phyloP scores from a whole-genome alignment of 2,797 vertebrate species.

The Enteromius fasciolatus region DNA sequence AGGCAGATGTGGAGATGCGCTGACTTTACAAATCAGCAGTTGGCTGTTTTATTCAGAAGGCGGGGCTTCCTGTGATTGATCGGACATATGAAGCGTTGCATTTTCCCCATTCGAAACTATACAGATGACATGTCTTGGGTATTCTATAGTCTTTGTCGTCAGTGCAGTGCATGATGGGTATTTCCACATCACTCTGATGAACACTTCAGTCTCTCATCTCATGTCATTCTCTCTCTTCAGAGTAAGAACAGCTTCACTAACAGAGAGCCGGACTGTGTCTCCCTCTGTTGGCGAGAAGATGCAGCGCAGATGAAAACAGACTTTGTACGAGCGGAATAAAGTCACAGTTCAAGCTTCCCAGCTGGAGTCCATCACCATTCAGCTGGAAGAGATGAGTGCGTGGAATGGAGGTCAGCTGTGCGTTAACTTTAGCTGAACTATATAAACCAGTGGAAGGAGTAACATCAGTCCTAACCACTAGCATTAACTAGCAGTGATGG shows the following conservation, averaged over 20 bases:
- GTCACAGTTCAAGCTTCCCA: background rate
- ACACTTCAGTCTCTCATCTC: background rate
- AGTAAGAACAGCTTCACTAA: too few species aligned
- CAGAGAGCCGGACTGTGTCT: background rate
- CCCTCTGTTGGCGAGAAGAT: conserved; percentile 24
- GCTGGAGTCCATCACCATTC: background rate
- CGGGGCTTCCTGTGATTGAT: too few species aligned
- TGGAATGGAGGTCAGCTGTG: background rate
- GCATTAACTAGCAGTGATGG: background rate
- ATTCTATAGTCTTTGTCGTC: too few species aligned
- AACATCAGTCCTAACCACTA: background rate
- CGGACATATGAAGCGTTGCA: too few species aligned
- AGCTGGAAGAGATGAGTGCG: background rate
- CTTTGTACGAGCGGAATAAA: background rate
- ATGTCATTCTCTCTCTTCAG: background rate
- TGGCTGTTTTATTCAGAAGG: too few species aligned
- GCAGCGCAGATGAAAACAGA: background rate
- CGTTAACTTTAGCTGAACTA: background rate
- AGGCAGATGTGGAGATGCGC: too few species aligned
- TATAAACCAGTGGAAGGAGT: background rate
- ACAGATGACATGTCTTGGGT: too few species aligned
- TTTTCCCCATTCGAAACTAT: too few species aligned
- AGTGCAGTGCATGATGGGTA: background rate
- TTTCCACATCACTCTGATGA: background rate
- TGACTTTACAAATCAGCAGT: too few species aligned